A percentile compares a stretch with the other conserved stretches of the same genome.
Conservation (phyloP, 1,140 invertebrate species). For the Papilio dardanus region DNA sequence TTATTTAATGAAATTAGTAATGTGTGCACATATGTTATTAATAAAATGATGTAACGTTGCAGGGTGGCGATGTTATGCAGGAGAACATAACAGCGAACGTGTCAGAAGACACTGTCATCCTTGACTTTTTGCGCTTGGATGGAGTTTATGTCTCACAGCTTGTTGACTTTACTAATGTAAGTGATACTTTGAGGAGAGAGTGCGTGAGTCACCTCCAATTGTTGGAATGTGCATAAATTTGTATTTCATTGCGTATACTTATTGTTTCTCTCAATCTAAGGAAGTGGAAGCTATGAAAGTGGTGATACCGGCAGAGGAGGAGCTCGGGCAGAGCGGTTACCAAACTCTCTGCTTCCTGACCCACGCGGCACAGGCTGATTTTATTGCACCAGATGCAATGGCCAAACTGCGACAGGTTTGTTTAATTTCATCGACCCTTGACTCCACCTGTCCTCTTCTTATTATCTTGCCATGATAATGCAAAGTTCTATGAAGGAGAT, state of each 20-base stretch:
- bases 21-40: background rate
- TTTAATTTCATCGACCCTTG: background rate
- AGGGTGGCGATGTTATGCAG: slow-evolving; percentile 96
- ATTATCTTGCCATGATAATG: background rate
- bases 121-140: slow-evolving; percentile 95
- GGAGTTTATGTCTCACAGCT: slow-evolving; percentile 95
- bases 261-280: slow-evolving; percentile 68
- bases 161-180: slow-evolving; percentile 96
- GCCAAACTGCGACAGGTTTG: slow-evolving; percentile 95
- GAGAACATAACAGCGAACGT: slow-evolving; percentile 96
- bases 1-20: slow-evolving; percentile 1
- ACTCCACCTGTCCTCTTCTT: background rate
- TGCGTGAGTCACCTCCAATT: background rate
- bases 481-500: background rate
- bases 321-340: slow-evolving; percentile 93
- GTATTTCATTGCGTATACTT: background rate
- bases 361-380: slow-evolving; percentile 94
- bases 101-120: slow-evolving; percentile 92
- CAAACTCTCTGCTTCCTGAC: slow-evolving; percentile 96
- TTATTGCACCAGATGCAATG: slow-evolving; percentile 98
- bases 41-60: slow-evolving; percentile 54
- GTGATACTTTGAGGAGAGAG: slow-evolving; percentile 46
- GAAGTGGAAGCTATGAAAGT: slow-evolving; percentile 96
- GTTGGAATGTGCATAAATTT: background rate
- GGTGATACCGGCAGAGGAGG: slow-evolving; percentile 97